A percentile compares a stretch with the other conserved stretches of the same genome.
phyloP scores from a whole-genome alignment of 2,113 vertebrate genomes.

The Eudorcas thomsonii region DNA sequence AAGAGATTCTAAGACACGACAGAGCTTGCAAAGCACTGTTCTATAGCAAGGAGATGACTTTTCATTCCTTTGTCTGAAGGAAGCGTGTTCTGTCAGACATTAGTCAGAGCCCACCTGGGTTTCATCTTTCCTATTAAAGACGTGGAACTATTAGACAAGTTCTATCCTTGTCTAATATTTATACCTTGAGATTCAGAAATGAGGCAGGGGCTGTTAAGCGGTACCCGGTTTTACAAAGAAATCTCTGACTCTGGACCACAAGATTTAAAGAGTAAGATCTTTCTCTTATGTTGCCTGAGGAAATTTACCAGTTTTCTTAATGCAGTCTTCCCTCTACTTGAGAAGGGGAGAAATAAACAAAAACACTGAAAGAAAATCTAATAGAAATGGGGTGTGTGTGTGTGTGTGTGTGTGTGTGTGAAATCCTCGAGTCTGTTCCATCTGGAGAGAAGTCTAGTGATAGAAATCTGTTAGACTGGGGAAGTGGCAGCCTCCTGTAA shows the following conservation, averaged over 20 bases:
- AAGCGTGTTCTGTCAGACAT: neutral
- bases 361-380: neutral
- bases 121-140: neutral
- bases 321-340: neutral
- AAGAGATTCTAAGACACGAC: neutral
- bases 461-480: neutral
- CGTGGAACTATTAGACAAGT: neutral
- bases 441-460: neutral
- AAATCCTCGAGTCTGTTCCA: neutral
- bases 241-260: neutral
- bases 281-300: neutral
- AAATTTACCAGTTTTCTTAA: neutral
- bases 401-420: neutral
- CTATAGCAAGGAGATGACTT: neutral
- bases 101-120: neutral
- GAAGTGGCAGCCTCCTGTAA: neutral
- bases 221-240: neutral
- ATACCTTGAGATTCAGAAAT: neutral
- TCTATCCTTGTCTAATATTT: neutral
- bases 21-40: neutral
- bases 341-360: neutral
- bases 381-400: neutral
- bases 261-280: neutral
- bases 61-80: neutral
- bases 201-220: neutral